Evolutionary conservation across 2,113 vertebrate genomes (phyloP).

Genomic region (Edolisoma coerulescens): DNA sequence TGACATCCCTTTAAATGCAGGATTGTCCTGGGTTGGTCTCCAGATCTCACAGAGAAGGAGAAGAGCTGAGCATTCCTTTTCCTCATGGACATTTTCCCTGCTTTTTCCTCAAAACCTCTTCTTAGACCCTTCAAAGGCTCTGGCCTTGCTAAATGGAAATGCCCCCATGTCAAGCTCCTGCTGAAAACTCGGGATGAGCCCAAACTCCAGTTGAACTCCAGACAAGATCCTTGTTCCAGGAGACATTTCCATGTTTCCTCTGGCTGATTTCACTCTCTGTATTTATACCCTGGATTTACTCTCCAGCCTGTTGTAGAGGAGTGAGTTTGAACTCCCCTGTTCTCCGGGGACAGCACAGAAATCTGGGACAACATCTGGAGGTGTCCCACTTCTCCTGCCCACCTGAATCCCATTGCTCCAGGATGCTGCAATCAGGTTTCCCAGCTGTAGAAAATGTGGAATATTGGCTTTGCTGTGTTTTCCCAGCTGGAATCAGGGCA

Average conservation of each 20-base stretch:
- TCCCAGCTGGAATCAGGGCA: background rate
- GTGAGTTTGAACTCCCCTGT: fast-evolving
- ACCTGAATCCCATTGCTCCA: background rate
- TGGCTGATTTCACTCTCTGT: background rate
- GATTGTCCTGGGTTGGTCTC: background rate
- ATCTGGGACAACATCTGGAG: background rate
- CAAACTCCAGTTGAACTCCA: background rate
- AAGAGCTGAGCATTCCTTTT: background rate
- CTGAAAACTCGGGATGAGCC: background rate
- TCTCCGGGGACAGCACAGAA: background rate
- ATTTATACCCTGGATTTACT: background rate
- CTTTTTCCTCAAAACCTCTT: background rate
- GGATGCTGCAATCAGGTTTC: background rate
- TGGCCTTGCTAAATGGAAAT: background rate
- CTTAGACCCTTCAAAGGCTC: background rate
- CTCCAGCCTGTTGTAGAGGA: background rate
- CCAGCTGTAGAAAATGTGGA: background rate
- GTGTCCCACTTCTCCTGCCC: background rate
- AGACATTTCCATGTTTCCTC: no score
- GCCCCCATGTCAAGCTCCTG: background rate
- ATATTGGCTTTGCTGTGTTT: background rate
- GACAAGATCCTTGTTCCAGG: fast-evolving
- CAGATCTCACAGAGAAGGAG: background rate
- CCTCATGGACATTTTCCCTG: background rate
- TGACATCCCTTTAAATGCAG: background rate